These are phyloP conservation scores for Sarcophaga peregrina DNA, from an alignment of 1,140 invertebrate genomes.

Conservation along the genomic window DNA sequence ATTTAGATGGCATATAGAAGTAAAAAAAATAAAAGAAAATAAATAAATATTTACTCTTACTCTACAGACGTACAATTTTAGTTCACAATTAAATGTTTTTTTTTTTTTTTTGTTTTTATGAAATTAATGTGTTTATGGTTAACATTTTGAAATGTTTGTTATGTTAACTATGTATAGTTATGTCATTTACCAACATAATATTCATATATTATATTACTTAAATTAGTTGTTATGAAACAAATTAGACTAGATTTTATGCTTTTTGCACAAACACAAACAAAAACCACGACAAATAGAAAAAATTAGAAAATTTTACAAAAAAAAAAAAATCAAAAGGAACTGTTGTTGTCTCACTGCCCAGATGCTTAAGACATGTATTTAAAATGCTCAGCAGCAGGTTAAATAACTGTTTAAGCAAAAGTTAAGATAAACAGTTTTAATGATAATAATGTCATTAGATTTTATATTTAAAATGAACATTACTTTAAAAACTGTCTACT, in stretches of 20 bases:
- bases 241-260: slow-evolving; percentile 31
- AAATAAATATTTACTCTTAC: slow-evolving; percentile 5
- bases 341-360: no score
- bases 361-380: no score
- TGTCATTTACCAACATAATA: slow-evolving; percentile 40
- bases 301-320: no score
- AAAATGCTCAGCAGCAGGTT: not conserved
- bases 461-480: not conserved
- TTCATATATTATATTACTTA: slow-evolving; percentile 42
- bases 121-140: slow-evolving; percentile 40
- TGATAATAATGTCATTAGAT: slow-evolving; percentile 15
- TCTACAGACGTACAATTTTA: not conserved
- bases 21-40: not conserved
- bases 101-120: slow-evolving; percentile 3
- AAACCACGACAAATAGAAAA: no score
- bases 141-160: slow-evolving; percentile 42
- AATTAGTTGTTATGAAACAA: slow-evolving; percentile 42
- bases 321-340: no score
- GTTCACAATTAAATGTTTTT: not conserved
- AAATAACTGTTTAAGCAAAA: not conserved
- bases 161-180: slow-evolving; percentile 42
- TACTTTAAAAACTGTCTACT: not conserved
- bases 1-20: not conserved
- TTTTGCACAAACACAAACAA: not conserved
- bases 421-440: slow-evolving; percentile 8